Percentiles rank a stretch among this genome's conserved stretches.
phyloP scores from a whole-genome alignment of 2,113 vertebrate species.

The Amazona guildingii region DNA sequence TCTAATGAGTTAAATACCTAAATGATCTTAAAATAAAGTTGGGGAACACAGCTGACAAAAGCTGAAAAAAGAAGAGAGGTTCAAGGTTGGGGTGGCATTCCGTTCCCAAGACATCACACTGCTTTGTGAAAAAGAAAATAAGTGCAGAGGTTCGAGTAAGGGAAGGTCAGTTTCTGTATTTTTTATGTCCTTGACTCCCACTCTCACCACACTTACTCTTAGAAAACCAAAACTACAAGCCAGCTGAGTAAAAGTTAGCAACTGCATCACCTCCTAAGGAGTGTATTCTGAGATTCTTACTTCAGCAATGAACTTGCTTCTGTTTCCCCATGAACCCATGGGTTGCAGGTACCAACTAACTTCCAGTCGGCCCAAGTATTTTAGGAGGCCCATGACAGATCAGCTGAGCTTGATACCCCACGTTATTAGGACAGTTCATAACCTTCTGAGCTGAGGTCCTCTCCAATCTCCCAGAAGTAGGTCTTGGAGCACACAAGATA shows the following conservation, averaged over 20 bases:
- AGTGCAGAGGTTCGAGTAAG: not conserved
- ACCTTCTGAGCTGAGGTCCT: not conserved
- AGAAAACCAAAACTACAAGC: slow-evolving; percentile 36
- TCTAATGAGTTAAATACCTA: slow-evolving; percentile 37
- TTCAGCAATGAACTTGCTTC: not conserved
- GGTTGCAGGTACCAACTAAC: not conserved
- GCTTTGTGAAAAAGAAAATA: not conserved
- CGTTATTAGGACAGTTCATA: not conserved
- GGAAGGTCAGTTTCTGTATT: not conserved
- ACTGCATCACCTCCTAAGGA: not conserved
- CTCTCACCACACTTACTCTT: not conserved
- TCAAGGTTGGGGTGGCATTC: not conserved
- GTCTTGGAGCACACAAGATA: not conserved
- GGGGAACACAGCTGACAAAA: slow-evolving; percentile 12
- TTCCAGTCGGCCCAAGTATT: not conserved
- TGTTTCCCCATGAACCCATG: not conserved
- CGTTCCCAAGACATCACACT: not conserved
- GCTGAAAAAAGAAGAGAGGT: not conserved
- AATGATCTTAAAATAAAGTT: slow-evolving; percentile 23
- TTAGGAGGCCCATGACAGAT: not conserved
- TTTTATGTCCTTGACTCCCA: not conserved
- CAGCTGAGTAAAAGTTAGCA: slow-evolving; percentile 34
- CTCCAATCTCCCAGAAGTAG: not conserved
- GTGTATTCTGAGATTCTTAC: not conserved
- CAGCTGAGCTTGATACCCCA: not conserved